Evolutionary conservation across 1,140 invertebrate genomes (phyloP), one percentile per base, ranked within the genome.

Genomic region (Lutraria rhynchaena): DNA sequence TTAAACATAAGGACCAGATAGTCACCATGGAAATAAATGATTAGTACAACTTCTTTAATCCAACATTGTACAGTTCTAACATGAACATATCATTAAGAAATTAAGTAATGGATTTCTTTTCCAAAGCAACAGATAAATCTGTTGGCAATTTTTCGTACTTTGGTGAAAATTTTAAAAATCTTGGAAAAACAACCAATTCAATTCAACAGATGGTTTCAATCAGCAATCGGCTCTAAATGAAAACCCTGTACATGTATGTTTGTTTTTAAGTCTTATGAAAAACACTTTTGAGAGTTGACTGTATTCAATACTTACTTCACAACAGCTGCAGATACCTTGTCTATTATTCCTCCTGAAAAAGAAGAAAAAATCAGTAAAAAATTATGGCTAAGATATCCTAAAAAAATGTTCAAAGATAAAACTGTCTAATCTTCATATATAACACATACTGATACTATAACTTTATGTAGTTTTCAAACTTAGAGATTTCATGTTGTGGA

Each of bases 331-430:
- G 87, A 87, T 1, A 90, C 86, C 65, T 78, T 83, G 55, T 90
- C 89, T 63, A 90, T 41, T n/a, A 89, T 84, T 27, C 89, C 87
- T 84, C 89, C 89, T 90, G 82, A 29, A 83, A 75, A 83, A 63
- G 35, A 58, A 33, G 76, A 65, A 22, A 24, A 35, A 5, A 29
- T 19, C 4, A 46, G 24, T 41, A 22, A 49, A 58, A 15, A 31
- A 37, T n/a, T n/a, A n/a, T n/a, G n/a, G n/a, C n/a, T n/a, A n/a
- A n/a, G n/a, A n/a, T n/a, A n/a, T n/a, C n/a, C n/a, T n/a, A n/a
- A n/a, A n/a, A n/a, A n/a, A n/a, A n/a, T n/a, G 37, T 49, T 13
- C 58, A 29, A 33, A 13, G 31, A 29, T 41, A 27, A 17, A 15
- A 7, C 22, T 37, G n/a, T 44, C 41, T 27, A n/a, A 22, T 27